These are phyloP conservation scores for Arctopsyche grandis DNA, from an alignment of 1,140 invertebrate species.

Conservation along the genomic window DNA sequence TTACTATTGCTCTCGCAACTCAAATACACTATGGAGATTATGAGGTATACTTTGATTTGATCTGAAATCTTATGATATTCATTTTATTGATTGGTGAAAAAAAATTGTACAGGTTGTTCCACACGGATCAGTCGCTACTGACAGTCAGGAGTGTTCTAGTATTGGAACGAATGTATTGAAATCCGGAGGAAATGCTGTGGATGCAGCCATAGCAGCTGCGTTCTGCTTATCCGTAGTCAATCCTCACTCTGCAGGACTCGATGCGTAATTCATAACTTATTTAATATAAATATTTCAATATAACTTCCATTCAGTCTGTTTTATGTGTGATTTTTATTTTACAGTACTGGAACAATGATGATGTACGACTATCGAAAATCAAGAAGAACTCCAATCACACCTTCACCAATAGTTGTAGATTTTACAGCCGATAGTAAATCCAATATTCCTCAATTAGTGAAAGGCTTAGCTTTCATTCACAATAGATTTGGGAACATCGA, in stretches of 20 bases:
- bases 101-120: slow-evolving; percentile 68
- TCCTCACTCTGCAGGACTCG: slow-evolving; percentile 75
- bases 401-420: slow-evolving; percentile 67
- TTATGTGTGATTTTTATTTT: slow-evolving; percentile 56
- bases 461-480: slow-evolving; percentile 71
- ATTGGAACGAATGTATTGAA: slow-evolving; percentile 74
- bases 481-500: slow-evolving; percentile 69
- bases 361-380: slow-evolving; percentile 72
- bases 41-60: slow-evolving; percentile 63
- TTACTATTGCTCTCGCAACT: slow-evolving; percentile 73
- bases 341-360: slow-evolving; percentile 77
- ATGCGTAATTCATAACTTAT: slow-evolving; percentile 67
- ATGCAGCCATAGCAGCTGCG: slow-evolving; percentile 74
- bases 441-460: slow-evolving; percentile 69
- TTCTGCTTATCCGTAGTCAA: slow-evolving; percentile 75
- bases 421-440: slow-evolving; percentile 62
- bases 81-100: not conserved
- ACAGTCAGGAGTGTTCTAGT: slow-evolving; percentile 76
- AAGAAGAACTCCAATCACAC: slow-evolving; percentile 57
- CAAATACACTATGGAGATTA: slow-evolving; percentile 75
- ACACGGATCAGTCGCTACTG: slow-evolving; percentile 80
- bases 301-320: not conserved
- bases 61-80: not conserved
- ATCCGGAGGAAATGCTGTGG: slow-evolving; percentile 75
- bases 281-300: not conserved